These are phyloP conservation scores for Vanessa atalanta DNA, from an alignment of 1,140 invertebrate species.

Conservation along the genomic window DNA sequence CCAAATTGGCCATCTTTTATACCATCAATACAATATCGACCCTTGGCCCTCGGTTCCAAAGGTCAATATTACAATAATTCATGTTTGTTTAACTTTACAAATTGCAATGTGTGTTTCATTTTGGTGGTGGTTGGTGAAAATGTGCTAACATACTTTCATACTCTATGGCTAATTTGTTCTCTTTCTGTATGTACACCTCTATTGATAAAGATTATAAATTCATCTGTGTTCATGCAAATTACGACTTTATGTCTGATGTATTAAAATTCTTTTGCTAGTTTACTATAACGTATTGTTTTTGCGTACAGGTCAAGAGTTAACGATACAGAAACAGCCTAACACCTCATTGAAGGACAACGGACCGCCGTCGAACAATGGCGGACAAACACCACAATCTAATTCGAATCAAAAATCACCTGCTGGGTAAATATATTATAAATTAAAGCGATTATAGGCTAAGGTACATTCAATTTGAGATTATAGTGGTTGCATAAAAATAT, in stretches of 20 bases:
- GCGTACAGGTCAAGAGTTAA: conserved; percentile 90
- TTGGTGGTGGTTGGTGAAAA: conserved; percentile 81
- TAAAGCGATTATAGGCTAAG: not conserved
- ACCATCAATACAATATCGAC: conserved; percentile 17
- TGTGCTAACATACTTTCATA: conserved; percentile 80
- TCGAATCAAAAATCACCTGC: conserved; percentile 82
- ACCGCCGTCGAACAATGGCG: conserved; percentile 72
- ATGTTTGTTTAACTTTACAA: conserved; percentile 45
- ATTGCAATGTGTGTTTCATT: conserved; percentile 52
- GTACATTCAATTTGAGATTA: too few species aligned
- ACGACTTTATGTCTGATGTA: conserved; percentile 6
- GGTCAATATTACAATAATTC: conserved; percentile 21
- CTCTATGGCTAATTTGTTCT: conserved; percentile 79
- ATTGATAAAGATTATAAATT: conserved; percentile 11
- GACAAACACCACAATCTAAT: conserved; percentile 71
- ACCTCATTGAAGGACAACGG: conserved; percentile 90
- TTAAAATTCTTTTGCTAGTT: conserved; percentile 20
- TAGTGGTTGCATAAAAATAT: too few species aligned
- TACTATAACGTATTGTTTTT: conserved; percentile 32
- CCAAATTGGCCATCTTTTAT: conserved; percentile 19
- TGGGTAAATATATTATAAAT: conserved; percentile 75
- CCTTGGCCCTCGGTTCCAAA: conserved; percentile 14
- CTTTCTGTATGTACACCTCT: conserved; percentile 46
- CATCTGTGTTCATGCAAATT: conserved; percentile 24
- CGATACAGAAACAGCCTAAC: conserved; percentile 98